Percentiles rank a stretch among this genome's conserved stretches.
These are phyloP conservation scores for Dasypolia templi DNA, from an alignment of 2,888 invertebrate genomes.

Conservation along the genomic window DNA sequence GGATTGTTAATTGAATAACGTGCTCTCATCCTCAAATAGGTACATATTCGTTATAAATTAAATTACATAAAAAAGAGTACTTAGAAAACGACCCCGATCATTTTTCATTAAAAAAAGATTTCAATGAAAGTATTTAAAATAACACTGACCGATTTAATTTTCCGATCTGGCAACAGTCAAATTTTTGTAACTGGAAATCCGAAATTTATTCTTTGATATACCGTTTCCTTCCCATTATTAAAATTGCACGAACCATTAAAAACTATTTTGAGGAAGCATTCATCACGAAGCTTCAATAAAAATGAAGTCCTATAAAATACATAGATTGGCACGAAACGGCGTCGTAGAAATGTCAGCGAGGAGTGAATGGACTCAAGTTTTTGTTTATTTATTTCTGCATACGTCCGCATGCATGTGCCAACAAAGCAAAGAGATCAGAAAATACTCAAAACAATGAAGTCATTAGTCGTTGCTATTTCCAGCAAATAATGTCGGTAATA, in stretches of 20 bases:
- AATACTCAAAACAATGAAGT: conserved; percentile 80
- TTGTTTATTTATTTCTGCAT: conserved; percentile 86
- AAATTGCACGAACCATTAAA: conserved; percentile 57
- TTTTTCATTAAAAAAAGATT: conserved; percentile 5
- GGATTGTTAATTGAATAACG: background rate
- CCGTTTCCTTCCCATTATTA: conserved; percentile 52
- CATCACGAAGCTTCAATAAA: conserved; percentile 71
- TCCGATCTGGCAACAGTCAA: conserved; percentile 45
- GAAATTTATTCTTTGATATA: conserved; percentile 39
- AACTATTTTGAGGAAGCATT: conserved; percentile 67
- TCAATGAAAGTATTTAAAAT: conserved; percentile 35
- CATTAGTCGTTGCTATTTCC: conserved; percentile 77
- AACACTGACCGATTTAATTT: conserved; percentile 23
- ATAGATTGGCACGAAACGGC: conserved; percentile 82
- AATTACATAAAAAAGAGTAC: too few relatives aligned
- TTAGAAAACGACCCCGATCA: background rate
- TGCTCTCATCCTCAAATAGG: background rate
- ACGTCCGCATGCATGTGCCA: conserved; percentile 88
- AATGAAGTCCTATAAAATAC: conserved; percentile 76
- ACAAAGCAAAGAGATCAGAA: conserved; percentile 80
- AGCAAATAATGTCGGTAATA: conserved; percentile 68
- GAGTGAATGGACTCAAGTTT: conserved; percentile 88
- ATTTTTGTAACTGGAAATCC: conserved; percentile 29
- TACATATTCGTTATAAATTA: background rate
- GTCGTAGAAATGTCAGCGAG: conserved; percentile 87